These are phyloP conservation scores for Notothenia rossii DNA, from an alignment of 2,113 vertebrate species.

Conservation along the genomic window DNA sequence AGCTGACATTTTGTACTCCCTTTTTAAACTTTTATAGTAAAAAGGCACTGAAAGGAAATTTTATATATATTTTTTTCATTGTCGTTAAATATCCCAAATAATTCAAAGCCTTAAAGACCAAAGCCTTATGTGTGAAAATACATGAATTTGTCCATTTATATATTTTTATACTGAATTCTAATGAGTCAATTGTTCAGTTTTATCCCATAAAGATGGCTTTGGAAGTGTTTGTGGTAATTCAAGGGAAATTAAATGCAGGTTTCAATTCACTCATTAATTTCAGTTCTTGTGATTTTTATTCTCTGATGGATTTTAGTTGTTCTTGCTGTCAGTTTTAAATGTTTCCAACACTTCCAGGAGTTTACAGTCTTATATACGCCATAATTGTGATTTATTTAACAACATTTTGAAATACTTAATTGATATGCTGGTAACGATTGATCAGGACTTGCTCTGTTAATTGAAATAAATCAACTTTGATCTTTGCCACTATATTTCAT, in stretches of 20 bases:
- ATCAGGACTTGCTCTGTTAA: conserved; percentile 23
- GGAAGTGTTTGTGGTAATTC: too few relatives aligned
- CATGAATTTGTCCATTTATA: too few relatives aligned
- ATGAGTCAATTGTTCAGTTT: too few relatives aligned
- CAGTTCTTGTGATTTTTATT: not conserved
- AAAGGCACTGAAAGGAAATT: too few relatives aligned
- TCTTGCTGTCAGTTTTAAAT: conserved; percentile 4
- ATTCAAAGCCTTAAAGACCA: too few relatives aligned
- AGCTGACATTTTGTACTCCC: too few relatives aligned
- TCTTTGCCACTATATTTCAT: conserved; percentile 3
- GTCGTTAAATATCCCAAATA: too few relatives aligned
- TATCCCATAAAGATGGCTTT: too few relatives aligned
- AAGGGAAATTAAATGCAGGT: not conserved
- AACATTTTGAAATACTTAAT: not conserved
- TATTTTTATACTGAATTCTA: too few relatives aligned
- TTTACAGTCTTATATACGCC: not conserved
- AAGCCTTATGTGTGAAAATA: too few relatives aligned
- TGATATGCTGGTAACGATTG: not conserved
- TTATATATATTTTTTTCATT: too few relatives aligned
- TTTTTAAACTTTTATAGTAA: too few relatives aligned
- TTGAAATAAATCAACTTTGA: conserved; percentile 57
- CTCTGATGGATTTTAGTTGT: not conserved
- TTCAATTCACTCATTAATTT: not conserved
- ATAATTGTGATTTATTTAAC: not conserved
- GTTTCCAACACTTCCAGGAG: not conserved